These are phyloP conservation scores for Gymnothorax reevesii DNA, from an alignment of 2,797 vertebrate species.

Conservation along the genomic window DNA sequence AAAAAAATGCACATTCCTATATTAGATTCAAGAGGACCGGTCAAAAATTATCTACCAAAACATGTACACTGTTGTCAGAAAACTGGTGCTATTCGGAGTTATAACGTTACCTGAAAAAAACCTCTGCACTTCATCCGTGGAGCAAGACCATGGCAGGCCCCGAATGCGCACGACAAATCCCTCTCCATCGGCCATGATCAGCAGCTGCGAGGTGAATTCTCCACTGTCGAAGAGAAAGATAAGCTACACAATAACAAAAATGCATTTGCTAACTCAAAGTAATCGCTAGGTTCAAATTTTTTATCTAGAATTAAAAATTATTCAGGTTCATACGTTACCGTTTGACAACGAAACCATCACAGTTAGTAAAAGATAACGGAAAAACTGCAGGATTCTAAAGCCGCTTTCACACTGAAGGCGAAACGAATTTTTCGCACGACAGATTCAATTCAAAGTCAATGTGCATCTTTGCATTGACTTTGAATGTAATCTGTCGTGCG, in stretches of 20 bases:
- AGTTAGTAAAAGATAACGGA: not conserved
- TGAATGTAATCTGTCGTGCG: too few relatives aligned
- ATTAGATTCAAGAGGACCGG: not conserved
- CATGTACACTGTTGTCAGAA: not conserved
- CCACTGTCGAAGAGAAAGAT: not conserved
- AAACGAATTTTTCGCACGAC: too few relatives aligned
- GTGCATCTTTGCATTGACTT: too few relatives aligned
- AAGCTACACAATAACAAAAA: not conserved
- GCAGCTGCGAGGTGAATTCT: not conserved
- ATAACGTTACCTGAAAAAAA: slow-evolving; percentile 84
- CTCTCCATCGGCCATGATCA: slow-evolving; percentile 68
- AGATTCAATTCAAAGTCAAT: too few relatives aligned
- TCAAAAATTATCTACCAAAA: not conserved
- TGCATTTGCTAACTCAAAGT: not conserved
- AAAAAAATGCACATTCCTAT: not conserved
- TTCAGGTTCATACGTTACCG: not conserved
- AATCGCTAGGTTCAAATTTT: not conserved
- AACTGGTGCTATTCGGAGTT: too few relatives aligned
- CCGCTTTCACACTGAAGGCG: too few relatives aligned
- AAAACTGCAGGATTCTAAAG: not conserved
- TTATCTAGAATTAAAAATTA: not conserved
- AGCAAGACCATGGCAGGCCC: slow-evolving; percentile 86
- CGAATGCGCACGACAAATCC: slow-evolving; percentile 86
- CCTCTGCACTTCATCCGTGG: slow-evolving; percentile 80
- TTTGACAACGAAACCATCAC: not conserved